A percentile compares a stretch with the other conserved stretches of the same genome.
These are phyloP conservation scores for Calvadosia cruxmelitensis DNA, from an alignment of 30 jellyfish, hydroid and myxozoan genomes.

Conservation along the genomic window DNA sequence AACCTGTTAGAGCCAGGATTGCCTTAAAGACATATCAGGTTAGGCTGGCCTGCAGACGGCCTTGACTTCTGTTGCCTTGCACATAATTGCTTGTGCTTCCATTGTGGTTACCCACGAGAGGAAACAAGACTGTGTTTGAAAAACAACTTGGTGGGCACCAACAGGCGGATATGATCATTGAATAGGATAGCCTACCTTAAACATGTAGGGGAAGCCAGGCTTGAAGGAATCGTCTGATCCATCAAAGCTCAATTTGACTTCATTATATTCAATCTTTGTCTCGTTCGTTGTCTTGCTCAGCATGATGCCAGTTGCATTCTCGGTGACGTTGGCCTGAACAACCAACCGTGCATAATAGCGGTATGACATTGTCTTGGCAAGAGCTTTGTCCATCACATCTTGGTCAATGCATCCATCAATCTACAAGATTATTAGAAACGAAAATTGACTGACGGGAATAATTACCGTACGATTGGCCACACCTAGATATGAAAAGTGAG, in stretches of 20 bases:
- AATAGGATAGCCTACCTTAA: constrained; percentile 41
- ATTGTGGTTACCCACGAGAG: constrained; percentile 1
- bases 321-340: constrained; percentile 54
- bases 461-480: no score
- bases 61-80: no score
- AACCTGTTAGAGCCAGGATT: no score
- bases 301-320: constrained; percentile 56
- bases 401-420: constrained; percentile 58
- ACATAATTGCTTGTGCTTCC: no score
- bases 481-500: no score
- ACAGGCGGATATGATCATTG: constrained; percentile 40
- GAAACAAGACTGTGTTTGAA: constrained; percentile 13
- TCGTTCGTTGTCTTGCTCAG: constrained; percentile 28
- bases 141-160: constrained; percentile 29
- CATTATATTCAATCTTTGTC: constrained; percentile 8
- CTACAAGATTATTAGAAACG: no score
- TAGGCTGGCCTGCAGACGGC: no score
- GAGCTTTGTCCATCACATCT: neutral
- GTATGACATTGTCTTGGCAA: neutral
- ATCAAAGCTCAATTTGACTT: constrained; percentile 23
- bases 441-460: no score
- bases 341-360: neutral
- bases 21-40: no score
- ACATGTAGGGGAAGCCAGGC: constrained; percentile 81
- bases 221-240: constrained; percentile 60